A percentile compares a stretch with the other conserved stretches of the same genome.
phyloP scores from a whole-genome alignment of 92 coral and sea anemone species.

The Epizoanthus illoricatus region DNA sequence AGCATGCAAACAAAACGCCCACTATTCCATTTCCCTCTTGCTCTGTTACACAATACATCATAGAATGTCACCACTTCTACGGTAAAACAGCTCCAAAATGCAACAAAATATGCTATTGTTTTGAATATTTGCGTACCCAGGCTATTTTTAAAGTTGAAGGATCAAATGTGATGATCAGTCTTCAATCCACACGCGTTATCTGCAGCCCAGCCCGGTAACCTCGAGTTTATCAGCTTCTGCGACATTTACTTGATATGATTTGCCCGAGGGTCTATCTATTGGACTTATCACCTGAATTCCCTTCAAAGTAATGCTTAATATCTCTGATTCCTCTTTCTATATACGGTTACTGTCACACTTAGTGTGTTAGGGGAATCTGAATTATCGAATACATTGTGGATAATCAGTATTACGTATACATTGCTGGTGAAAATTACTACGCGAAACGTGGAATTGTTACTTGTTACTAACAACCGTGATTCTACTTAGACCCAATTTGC shows the following conservation, averaged over 20 bases:
- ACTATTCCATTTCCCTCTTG: too few relatives aligned
- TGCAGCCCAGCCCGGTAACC: not conserved
- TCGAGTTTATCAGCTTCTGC: conserved; percentile 8
- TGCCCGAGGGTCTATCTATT: not conserved
- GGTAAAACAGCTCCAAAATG: too few relatives aligned
- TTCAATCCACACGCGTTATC: conserved; percentile 21
- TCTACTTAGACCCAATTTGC: not conserved
- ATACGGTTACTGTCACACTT: not conserved
- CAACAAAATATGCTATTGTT: too few relatives aligned
- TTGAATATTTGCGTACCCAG: too few relatives aligned
- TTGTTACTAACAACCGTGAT: not conserved
- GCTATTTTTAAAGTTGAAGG: too few relatives aligned
- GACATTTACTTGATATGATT: not conserved
- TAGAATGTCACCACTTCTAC: too few relatives aligned
- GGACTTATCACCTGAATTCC: not conserved
- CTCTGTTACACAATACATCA: too few relatives aligned
- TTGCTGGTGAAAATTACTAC: not conserved
- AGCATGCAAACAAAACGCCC: too few relatives aligned
- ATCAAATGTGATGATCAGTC: not conserved
- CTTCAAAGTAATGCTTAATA: not conserved
- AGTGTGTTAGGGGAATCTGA: not conserved
- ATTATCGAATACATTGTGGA: not conserved
- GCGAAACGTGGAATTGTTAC: not conserved
- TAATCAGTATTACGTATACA: not conserved
- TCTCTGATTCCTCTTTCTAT: not conserved